phyloP scores from a whole-genome alignment of 2,113 vertebrate genomes.

The Martes martes region DNA sequence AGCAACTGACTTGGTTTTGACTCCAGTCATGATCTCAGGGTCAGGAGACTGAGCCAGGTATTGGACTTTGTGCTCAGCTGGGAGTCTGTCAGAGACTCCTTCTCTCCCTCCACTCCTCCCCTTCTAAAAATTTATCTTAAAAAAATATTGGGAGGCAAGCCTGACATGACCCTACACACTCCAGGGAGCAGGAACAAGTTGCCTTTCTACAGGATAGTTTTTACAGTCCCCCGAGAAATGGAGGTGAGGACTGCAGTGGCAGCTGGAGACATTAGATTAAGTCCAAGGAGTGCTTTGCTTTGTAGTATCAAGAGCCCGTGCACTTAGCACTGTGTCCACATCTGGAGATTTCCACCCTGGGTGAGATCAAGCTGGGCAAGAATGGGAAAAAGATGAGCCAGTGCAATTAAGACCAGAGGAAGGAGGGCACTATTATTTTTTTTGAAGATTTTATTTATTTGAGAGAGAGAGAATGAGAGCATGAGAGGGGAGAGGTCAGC shows the following conservation, averaged over 20 bases:
- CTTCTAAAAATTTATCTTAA: no score
- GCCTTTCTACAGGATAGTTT: neutral
- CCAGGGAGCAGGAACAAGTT: neutral
- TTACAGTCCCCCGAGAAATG: neutral
- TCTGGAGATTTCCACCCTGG: neutral
- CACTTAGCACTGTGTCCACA: neutral
- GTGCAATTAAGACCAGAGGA: neutral
- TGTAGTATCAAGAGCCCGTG: neutral
- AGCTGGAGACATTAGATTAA: neutral
- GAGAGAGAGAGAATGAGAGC: no score
- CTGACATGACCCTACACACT: neutral
- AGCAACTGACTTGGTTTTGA: no score
- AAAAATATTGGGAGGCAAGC: neutral
- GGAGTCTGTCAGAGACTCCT: neutral
- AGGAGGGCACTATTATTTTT: neutral
- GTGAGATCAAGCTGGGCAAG: neutral
- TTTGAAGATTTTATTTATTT: no score
- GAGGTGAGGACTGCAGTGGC: neutral
- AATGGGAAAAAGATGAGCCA: neutral
- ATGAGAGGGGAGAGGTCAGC: no score
- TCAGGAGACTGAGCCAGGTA: neutral
- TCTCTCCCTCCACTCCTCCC: neutral
- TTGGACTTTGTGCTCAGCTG: neutral
- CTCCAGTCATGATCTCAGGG: neutral
- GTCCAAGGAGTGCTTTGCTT: neutral